Evolutionary conservation across 92 coral and sea anemone species (phyloP).

Genomic region (Micromussa lordhowensis): DNA sequence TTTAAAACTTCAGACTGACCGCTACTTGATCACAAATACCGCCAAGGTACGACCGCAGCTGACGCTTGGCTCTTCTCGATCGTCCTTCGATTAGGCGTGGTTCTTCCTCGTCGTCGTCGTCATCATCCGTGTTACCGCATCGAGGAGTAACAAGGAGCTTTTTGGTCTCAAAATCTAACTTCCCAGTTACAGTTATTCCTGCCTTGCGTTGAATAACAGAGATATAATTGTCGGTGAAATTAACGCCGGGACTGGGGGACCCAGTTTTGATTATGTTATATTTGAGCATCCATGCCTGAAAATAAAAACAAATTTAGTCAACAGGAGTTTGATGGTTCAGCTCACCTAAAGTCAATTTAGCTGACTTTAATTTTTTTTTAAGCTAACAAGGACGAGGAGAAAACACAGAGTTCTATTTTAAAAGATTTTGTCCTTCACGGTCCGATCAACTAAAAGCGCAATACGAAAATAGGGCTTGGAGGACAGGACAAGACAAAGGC

Average conservation of each 20-base stretch:
- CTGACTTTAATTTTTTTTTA: too few species aligned
- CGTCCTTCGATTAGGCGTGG: not conserved
- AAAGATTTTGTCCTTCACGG: too few species aligned
- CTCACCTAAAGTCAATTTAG: too few species aligned
- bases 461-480: too few species aligned
- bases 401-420: too few species aligned
- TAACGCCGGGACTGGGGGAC: not conserved
- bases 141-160: conserved; percentile 68
- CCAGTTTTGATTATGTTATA: not conserved
- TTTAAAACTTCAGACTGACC: not conserved
- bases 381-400: too few species aligned
- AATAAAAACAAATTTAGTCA: not conserved
- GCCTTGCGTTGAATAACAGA: conserved; percentile 26
- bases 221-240: not conserved
- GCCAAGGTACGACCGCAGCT: not conserved
- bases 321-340: too few species aligned
- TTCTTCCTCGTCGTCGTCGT: conserved; percentile 57
- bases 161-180: conserved; percentile 72
- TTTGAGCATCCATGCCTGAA: conserved; percentile 7
- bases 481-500: not conserved
- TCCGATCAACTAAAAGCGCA: too few species aligned
- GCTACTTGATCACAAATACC: not conserved
- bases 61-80: conserved; percentile 42
- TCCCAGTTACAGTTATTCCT: conserved; percentile 81
- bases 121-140: conserved; percentile 74